These are phyloP conservation scores for Lysandra bellargus DNA, from an alignment of 2,888 invertebrate genomes.

Conservation along the genomic window DNA sequence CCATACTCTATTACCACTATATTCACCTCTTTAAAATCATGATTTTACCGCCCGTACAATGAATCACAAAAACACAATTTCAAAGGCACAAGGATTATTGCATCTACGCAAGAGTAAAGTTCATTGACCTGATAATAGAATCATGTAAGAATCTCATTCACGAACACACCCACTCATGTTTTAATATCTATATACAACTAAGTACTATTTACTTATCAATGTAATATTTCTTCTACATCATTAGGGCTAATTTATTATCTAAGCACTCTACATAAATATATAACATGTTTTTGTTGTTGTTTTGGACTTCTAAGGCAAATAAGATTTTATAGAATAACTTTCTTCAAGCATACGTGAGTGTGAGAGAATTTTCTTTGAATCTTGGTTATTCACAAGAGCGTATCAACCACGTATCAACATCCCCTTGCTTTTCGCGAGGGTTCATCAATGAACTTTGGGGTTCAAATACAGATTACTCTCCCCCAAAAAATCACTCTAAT, in stretches of 20 bases:
- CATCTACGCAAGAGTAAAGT: background rate
- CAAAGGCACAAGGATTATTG: background rate
- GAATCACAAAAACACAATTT: background rate
- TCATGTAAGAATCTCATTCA: background rate
- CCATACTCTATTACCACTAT: background rate
- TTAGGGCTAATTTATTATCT: background rate
- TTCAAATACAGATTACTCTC: background rate
- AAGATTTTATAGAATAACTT: too few species aligned
- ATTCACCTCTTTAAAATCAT: background rate
- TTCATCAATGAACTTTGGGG: conserved; percentile 69
- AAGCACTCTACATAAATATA: background rate
- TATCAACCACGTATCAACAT: background rate
- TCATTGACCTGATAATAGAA: background rate
- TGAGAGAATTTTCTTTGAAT: background rate
- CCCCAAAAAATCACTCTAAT: background rate
- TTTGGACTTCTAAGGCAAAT: too few species aligned
- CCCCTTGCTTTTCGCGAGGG: conserved; percentile 43
- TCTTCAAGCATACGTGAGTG: background rate
- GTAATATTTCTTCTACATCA: background rate
- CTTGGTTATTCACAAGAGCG: conserved; percentile 8
- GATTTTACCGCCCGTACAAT: background rate
- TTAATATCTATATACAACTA: background rate
- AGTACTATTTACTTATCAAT: background rate
- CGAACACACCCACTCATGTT: background rate
- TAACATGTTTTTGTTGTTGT: background rate